Base-by-base conservation (phyloP, 2,797 vertebrate species). In the Leptatherina wallacei region DNA sequence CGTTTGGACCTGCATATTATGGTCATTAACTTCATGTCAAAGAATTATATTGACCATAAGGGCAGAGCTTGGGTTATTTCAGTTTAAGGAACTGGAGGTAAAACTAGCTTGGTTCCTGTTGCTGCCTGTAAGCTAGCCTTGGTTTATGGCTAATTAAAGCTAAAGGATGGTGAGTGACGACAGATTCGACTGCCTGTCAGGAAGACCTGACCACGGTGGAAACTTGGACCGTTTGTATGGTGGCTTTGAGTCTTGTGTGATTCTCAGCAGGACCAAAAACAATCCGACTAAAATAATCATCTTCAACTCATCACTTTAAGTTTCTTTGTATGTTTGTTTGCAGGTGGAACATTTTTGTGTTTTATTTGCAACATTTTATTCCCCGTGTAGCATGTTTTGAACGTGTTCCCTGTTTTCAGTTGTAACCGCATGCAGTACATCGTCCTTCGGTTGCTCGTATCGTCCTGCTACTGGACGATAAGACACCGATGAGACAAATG, bases 351-450 rank as follows among this genome's bases (percentile, higher is more conserved):
- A 24, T 44, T 44, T 84, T 72, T 60, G 8, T 83, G 24, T 27
- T 27, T 75, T 40, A 65, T 83, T 71, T 77, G 49, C 35, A 44
- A 20, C 69, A 61, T 85, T 75, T 78, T 58, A 59, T 0, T 42
- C n/a, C 58, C 58, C 55, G n/a, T 83, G 56, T 49, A 4, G 83
- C 85, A 90, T 87, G 87, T 67, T 64, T 75, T 49, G 6, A 74
- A 20, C 73, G 44, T 75, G 36, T 56, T 63, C 30, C 67, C 54
- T 55, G 33, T 71, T 27, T 18, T 74, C 71, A 61, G 74, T 74
- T 36, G 75, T 82, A 69, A 69, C 66, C 36, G 89, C 88, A 88
- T 89, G 89, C 47, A 51, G 32, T 67, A n/a, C 49, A 44, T 75
- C 69, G 62, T 73, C 74, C 33, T 40, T 47, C 65, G 62, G 54